phyloP scores from a whole-genome alignment of 2,113 vertebrate species.

The Procavia capensis region DNA sequence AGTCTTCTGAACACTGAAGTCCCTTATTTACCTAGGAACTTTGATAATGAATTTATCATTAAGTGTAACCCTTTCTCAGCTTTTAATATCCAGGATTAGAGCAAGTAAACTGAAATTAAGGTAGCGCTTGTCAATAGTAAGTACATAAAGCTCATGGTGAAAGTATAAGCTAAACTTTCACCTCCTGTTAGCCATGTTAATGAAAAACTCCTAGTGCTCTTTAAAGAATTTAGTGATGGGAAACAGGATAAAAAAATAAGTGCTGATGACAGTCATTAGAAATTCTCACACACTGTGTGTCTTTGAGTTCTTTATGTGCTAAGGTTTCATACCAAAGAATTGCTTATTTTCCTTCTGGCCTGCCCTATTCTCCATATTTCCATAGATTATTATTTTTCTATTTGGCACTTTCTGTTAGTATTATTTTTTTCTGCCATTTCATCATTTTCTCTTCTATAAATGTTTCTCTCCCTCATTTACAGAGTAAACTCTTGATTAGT shows the following conservation, averaged over 20 bases:
- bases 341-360: neutral
- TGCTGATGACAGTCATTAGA: neutral
- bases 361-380: neutral
- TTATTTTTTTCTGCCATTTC: neutral
- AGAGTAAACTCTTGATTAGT: neutral
- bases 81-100: neutral
- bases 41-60: neutral
- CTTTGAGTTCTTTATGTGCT: neutral
- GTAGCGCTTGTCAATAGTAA: neutral
- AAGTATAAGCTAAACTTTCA: neutral
- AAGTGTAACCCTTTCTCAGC: neutral
- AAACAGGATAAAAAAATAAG: neutral
- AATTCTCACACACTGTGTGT: neutral
- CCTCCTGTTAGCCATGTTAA: neutral
- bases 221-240: constrained; percentile 21
- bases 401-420: neutral
- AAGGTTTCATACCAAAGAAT: constrained; percentile 18
- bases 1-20: neutral
- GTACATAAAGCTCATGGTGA: neutral
- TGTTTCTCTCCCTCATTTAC: neutral
- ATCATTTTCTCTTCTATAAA: neutral
- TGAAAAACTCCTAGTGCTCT: neutral
- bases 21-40: neutral
- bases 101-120: neutral
- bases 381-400: constrained; percentile 7